Evolutionary conservation across 2,797 vertebrate genomes (phyloP).

Genomic region (Discoglossus pictus): DNA sequence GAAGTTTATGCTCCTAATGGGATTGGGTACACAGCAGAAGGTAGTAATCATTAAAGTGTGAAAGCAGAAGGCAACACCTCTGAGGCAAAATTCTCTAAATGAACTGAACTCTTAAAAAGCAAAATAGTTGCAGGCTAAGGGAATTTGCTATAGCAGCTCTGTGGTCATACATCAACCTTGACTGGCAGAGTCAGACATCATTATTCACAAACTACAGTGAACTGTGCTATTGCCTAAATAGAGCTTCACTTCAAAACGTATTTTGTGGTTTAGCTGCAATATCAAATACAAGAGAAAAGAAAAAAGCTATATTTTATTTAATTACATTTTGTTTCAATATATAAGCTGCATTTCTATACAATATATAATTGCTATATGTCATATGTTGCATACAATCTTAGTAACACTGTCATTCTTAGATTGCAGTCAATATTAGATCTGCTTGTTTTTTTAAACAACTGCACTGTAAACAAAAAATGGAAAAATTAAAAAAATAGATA

Average conservation of each 20-base stretch:
- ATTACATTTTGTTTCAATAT: too few relatives aligned
- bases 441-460: too few relatives aligned
- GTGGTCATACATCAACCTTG: slow-evolving; percentile 55
- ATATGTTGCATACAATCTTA: too few relatives aligned
- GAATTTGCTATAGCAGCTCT: slow-evolving; percentile 55
- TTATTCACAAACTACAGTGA: slow-evolving; percentile 34
- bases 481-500: too few relatives aligned
- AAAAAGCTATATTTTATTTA: too few relatives aligned
- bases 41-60: slow-evolving; percentile 55
- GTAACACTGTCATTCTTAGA: too few relatives aligned
- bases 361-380: too few relatives aligned
- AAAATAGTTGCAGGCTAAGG: slow-evolving; percentile 53
- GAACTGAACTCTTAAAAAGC: slow-evolving; percentile 55
- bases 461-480: too few relatives aligned
- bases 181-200: slow-evolving; percentile 59
- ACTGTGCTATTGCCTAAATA: slow-evolving; percentile 22
- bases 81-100: slow-evolving; percentile 59
- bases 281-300: background rate
- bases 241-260: slow-evolving; percentile 22
- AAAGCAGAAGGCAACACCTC: slow-evolving; percentile 54
- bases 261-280: slow-evolving; percentile 27
- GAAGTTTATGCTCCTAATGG: slow-evolving; percentile 53
- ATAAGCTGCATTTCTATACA: too few relatives aligned
- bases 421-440: too few relatives aligned
- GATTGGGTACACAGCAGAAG: slow-evolving; percentile 56